Base-by-base conservation (phyloP, 2,797 vertebrate genomes). In the Myripristis jacobus region DNA sequence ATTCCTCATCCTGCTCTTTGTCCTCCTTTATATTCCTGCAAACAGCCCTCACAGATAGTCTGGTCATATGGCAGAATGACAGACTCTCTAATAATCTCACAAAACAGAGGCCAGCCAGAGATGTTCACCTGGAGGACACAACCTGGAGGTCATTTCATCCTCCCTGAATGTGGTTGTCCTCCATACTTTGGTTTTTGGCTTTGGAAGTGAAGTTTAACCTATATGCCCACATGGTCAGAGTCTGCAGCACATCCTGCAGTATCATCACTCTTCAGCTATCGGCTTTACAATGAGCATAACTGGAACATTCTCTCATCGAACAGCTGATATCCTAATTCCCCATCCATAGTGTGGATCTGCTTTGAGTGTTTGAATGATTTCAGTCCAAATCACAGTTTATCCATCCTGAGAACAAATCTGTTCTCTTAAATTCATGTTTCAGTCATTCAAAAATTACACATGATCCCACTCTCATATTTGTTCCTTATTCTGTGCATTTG, bases 1-100 rank as follows among this genome's bases (percentile, higher is more conserved):
- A 89, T 89, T 90, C 57, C 79, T 89, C 86, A 85, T 79, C 73
- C 83, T 81, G 75, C 66, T 72, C 70, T 69, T 70, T 76, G 77
- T 86, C 80, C 85, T 83, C 82, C 64, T 83, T 87, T 79, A 80
- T 74, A 68, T 78, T 57, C 53, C 34, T 19, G 81, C 77, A 47
- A 60, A 52, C 66, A 81, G 71, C 84, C 76, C 81, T 77, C 53
- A 68, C 59, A 67, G 76, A 84, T 41, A 41, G 12, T 41, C 13
- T 41, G 38, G 38, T 66, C 24, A 18, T 64, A 63, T 61, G 70
- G 81, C 77, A 81, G 75, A 82, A 57, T 84, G 84, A 81, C 84
- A 86, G 70, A 22, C 50, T 73, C 64, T 84, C 64, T 77, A 70
- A 84, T 81, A 72, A 73, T 79, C 73, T 77, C 31, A 12, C 74